phyloP scores from a whole-genome alignment of 2,113 vertebrate genomes.

The Suncus etruscus region DNA sequence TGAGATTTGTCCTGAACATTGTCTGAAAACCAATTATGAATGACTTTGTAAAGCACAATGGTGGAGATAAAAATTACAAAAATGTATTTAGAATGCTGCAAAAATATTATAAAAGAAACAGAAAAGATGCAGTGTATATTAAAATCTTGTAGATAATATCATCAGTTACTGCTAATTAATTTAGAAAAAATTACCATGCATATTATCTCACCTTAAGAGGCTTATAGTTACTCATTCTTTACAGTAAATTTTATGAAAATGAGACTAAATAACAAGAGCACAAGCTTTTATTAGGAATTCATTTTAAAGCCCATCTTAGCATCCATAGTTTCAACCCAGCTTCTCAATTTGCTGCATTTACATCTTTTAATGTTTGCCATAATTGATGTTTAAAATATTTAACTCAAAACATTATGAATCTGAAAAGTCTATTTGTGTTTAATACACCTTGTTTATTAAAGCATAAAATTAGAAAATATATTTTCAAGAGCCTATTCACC shows the following conservation, averaged over 20 bases:
- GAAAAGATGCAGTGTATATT: slow-evolving; percentile 23
- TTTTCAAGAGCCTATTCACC: slow-evolving; percentile 74
- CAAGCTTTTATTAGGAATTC: neutral
- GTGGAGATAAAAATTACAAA: too few species aligned
- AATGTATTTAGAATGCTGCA: neutral
- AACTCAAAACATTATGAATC: slow-evolving; percentile 61
- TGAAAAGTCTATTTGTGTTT: slow-evolving; percentile 78
- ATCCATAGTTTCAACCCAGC: slow-evolving; percentile 48
- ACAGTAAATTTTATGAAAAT: slow-evolving; percentile 42
- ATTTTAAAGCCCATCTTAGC: slow-evolving; percentile 58
- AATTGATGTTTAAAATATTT: slow-evolving; percentile 76
- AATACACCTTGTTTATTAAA: slow-evolving; percentile 80
- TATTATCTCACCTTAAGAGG: slow-evolving; percentile 23
- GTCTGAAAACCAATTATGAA: too few species aligned
- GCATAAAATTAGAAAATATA: slow-evolving; percentile 80
- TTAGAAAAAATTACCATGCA: slow-evolving; percentile 7
- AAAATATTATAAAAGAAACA: slow-evolving; percentile 42
- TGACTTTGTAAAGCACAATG: too few species aligned
- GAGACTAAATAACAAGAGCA: slow-evolving; percentile 46
- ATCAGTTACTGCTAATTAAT: slow-evolving; percentile 44
- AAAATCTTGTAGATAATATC: slow-evolving; percentile 58
- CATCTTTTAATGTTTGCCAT: slow-evolving; percentile 63
- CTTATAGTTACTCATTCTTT: neutral
- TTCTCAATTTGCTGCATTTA: slow-evolving; percentile 62
- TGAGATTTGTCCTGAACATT: too few species aligned